Conservation (phyloP, 2,797 vertebrate genomes). For the Hydrolagus colliei region DNA sequence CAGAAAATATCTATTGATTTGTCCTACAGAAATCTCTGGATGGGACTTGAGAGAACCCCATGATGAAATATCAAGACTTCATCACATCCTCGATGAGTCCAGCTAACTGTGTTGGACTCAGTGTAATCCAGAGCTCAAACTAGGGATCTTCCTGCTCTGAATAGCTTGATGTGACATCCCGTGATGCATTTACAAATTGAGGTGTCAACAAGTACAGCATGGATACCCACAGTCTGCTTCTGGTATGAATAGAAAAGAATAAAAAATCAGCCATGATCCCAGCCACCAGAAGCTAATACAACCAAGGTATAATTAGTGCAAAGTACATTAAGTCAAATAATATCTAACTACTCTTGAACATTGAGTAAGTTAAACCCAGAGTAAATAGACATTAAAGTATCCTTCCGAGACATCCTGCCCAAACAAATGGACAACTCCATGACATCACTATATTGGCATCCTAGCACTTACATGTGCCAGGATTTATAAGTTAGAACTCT, state of each 20-base stretch:
- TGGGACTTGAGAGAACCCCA: too few relatives aligned
- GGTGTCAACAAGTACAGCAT: background rate
- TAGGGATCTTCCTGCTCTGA: background rate
- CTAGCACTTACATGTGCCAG: background rate
- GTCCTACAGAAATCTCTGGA: too few relatives aligned
- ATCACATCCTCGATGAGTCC: too few relatives aligned
- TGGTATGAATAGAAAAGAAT: background rate
- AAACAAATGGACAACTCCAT: background rate
- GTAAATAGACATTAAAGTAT: background rate
- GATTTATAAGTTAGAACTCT: constrained; percentile 2
- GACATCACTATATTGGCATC: constrained; percentile 19
- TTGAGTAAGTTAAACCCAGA: background rate
- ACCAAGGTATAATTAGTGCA: background rate
- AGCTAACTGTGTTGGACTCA: too few relatives aligned
- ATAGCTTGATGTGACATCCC: too few relatives aligned
- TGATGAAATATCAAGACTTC: too few relatives aligned
- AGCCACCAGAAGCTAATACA: background rate
- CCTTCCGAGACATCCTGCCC: background rate
- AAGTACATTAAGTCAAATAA: background rate
- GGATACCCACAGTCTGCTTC: background rate
- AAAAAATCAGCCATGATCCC: background rate
- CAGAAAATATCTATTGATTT: too few relatives aligned
- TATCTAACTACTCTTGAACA: background rate
- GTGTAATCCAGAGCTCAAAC: background rate
- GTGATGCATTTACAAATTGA: too few relatives aligned